phyloP scores from a whole-genome alignment of 2,113 vertebrate species.

The Choloepus hoffmanni region DNA sequence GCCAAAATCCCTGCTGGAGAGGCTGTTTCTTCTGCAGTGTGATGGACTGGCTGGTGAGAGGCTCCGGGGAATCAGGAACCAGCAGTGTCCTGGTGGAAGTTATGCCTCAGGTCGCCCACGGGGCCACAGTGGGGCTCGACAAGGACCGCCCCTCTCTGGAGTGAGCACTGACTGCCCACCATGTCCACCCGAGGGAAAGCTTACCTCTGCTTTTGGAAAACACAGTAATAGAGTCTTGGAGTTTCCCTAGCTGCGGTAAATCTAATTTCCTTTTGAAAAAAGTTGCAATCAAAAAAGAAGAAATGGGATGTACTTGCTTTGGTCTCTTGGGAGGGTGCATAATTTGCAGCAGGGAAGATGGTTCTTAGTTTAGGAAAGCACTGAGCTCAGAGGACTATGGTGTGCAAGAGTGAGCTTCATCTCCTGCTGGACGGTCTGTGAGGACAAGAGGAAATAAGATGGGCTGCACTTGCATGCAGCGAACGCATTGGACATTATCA shows the following conservation, averaged over 20 bases:
- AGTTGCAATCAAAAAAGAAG: background rate
- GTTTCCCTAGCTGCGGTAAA: background rate
- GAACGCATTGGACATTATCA: background rate
- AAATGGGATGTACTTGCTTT: background rate
- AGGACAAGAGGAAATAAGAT: background rate
- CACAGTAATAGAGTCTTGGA: background rate
- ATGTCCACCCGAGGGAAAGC: fast-evolving
- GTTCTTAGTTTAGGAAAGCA: background rate
- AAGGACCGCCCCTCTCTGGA: background rate
- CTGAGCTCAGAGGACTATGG: background rate
- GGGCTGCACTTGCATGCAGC: background rate
- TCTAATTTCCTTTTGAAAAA: background rate
- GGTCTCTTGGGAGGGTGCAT: background rate
- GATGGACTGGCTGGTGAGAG: background rate
- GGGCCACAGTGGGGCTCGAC: too few species aligned
- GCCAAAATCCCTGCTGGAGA: background rate
- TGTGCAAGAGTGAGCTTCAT: background rate
- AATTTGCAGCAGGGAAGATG: background rate
- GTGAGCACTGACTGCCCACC: fast-evolving
- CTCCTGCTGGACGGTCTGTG: background rate
- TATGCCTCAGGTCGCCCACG: background rate
- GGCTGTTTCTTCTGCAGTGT: too few species aligned
- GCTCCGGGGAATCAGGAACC: background rate
- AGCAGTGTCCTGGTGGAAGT: background rate
- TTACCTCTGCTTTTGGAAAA: background rate